phyloP scores from a whole-genome alignment of 2,888 invertebrate genomes.

The Fragum fragum region DNA sequence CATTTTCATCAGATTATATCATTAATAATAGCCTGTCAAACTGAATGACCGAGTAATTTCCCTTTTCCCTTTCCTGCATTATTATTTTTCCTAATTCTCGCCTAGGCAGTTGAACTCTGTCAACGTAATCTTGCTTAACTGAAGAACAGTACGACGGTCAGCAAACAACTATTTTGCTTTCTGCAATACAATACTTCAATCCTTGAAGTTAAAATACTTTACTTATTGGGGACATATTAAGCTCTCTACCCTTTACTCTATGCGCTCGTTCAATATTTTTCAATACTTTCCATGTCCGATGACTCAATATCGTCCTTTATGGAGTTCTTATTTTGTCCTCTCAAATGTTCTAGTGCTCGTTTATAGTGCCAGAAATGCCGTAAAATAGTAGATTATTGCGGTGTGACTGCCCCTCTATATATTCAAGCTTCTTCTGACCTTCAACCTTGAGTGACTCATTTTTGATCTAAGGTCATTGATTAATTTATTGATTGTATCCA shows the following conservation, averaged over 20 bases:
- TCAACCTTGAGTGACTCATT: not conserved
- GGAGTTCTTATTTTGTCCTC: conserved; percentile 21
- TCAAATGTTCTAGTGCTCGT: conserved; percentile 13
- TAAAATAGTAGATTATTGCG: conserved; percentile 26
- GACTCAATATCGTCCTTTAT: conserved; percentile 29
- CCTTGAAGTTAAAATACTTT: conserved; percentile 33
- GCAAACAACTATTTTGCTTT: conserved; percentile 27
- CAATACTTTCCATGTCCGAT: conserved; percentile 22
- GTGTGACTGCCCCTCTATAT: conserved; percentile 25
- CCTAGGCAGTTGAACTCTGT: too few relatives aligned
- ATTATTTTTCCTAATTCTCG: conserved; percentile 9
- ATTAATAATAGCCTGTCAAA: conserved; percentile 38
- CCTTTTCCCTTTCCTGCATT: conserved; percentile 9
- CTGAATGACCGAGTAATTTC: conserved; percentile 21
- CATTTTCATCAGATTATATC: conserved; percentile 24
- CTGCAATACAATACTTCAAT: conserved; percentile 22
- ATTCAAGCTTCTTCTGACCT: conserved; percentile 6
- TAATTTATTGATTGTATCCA: not conserved
- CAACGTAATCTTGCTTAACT: conserved; percentile 37
- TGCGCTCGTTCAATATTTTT: conserved; percentile 45
- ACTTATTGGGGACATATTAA: conserved; percentile 38
- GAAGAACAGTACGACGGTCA: not conserved
- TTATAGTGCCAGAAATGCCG: not conserved
- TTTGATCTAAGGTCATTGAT: not conserved
- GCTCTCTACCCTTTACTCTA: conserved; percentile 30